Percentiles rank a stretch among this genome's conserved stretches.
These are phyloP conservation scores for Notiomystis cincta DNA, from an alignment of 2,113 vertebrate genomes.

Conservation along the genomic window DNA sequence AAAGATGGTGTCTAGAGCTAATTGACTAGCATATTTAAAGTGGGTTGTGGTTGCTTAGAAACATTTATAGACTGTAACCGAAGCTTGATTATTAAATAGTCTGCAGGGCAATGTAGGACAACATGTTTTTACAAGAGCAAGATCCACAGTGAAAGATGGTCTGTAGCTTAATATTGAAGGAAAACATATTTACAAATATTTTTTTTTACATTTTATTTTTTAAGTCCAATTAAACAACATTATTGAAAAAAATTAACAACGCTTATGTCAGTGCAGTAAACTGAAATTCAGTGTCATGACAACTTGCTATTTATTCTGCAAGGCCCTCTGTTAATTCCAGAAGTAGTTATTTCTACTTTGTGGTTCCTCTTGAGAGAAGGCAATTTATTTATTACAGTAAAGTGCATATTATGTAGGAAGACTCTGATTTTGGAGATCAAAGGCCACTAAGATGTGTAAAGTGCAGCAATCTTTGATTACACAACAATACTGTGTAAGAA, in stretches of 20 bases:
- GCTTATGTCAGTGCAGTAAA: not conserved
- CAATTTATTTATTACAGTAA: constrained; percentile 25
- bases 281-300: not conserved
- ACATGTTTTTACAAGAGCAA: not conserved
- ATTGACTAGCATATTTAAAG: constrained; percentile 29
- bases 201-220: not conserved
- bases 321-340: not conserved
- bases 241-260: not conserved
- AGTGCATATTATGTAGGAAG: not conserved
- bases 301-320: not conserved
- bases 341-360: not conserved
- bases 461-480: not conserved
- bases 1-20: not conserved
- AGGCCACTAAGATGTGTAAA: not conserved
- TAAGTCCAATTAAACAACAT: not conserved
- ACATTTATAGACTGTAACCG: constrained; percentile 9
- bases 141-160: not conserved
- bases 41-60: constrained; percentile 33
- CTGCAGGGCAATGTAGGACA: not conserved
- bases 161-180: not conserved
- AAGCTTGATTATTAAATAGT: constrained; percentile 1
- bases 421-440: constrained; percentile 13
- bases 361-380: not conserved
- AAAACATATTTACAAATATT: constrained; percentile 23
- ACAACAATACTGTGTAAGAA: not conserved